Conservation (phyloP, 2,797 vertebrate species). For the Diplodus puntazzo region DNA sequence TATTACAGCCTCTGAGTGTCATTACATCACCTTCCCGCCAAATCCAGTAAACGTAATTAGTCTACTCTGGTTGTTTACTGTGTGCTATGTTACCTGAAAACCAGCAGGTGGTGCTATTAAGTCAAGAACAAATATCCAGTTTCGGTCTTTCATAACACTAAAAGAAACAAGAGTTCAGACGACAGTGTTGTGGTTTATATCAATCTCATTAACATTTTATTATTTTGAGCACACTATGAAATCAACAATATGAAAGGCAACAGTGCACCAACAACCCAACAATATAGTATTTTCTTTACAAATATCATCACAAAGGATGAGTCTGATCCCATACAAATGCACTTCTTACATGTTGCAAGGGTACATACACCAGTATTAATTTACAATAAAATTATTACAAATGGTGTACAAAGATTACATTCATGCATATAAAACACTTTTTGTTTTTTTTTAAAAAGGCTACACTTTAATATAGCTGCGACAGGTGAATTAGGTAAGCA, state of each 20-base stretch:
- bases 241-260: conserved; percentile 65
- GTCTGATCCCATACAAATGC: conserved; percentile 63
- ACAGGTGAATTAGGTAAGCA: conserved; percentile 55
- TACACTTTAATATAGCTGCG: conserved; percentile 64
- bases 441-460: conserved; percentile 18
- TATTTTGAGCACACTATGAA: conserved; percentile 62
- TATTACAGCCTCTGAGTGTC: background rate
- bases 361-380: conserved; percentile 67
- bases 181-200: conserved; percentile 19
- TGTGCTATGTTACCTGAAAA: background rate
- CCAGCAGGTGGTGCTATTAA: conserved; percentile 50
- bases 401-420: conserved; percentile 70
- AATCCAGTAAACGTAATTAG: background rate
- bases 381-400: conserved; percentile 61
- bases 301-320: conserved; percentile 44
- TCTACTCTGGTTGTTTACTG: background rate
- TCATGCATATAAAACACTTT: conserved; percentile 75
- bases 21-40: background rate
- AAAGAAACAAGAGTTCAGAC: background rate
- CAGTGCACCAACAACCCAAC: conserved; percentile 71
- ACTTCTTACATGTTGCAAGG: conserved; percentile 58
- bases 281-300: conserved; percentile 53
- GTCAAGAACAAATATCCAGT: accelerated
- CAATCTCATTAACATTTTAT: conserved; percentile 52
- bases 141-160: background rate